Evolutionary conservation across 2,113 vertebrate species (phyloP), one percentile per base, ranked within the genome.

Genomic region (Gymnocephalus cernua): DNA sequence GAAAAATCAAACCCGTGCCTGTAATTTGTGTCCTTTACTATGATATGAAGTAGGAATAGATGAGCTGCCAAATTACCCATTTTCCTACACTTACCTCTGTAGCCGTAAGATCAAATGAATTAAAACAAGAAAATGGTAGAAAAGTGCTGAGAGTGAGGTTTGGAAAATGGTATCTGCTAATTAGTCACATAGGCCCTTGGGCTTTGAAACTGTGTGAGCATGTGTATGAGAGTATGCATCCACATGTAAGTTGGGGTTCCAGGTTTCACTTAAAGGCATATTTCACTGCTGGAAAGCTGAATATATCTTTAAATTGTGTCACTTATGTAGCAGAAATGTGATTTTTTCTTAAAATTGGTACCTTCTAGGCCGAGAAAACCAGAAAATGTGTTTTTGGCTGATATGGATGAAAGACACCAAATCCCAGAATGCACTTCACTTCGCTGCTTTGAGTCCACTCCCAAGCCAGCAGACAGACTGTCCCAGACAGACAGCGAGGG

Each of bases 81-180:
- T 84, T 79, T 27, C 74, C 23, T 80, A 64, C 35, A 59, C 50
- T 77, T 83, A 86, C 67, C 53, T 86, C 61, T 85, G 50, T 59
- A 70, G 80, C 79, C 48, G 35, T 69, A 74, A 77, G 76, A 79
- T 72, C 64, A 84, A 86, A 84, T 82, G 77, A 62, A 79, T 75
- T 83, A 63, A 80, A 83, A 82, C 38, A 84, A 38, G 9, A 77
- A 84, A 79, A 74, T 66, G 53, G 62, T 7, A 4, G 16, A 83
- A 80, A 86, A 79, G 57, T 91, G 87, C 86, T 88, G 87, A 90
- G 71, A 74, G 77, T 54, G 48, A 66, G 50, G 69, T 86, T 86
- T 85, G 54, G 69, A 77, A 82, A 85, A 74, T 74, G 62, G 32
- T 89, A 64, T 83, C 83, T 82, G 74, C 82, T 88, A 79, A 90